Conservation (phyloP, 2,113 vertebrate species). For the Apaloderma vittatum region DNA sequence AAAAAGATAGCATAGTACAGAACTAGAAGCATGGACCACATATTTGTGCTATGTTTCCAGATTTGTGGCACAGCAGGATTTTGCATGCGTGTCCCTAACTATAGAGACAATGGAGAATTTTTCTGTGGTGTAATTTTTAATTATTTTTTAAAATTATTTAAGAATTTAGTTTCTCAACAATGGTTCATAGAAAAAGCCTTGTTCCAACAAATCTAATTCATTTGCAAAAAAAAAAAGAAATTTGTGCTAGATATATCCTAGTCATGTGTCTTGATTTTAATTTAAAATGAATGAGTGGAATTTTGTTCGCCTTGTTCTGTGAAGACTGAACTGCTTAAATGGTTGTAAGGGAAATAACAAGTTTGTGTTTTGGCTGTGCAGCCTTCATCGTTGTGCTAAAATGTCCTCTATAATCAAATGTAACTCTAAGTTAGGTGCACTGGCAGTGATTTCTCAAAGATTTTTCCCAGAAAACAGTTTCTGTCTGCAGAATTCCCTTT, state of each 20-base stretch:
- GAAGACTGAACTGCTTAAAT: not conserved
- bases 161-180: not conserved
- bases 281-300: not conserved
- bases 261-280: not conserved
- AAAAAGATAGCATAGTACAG: not conserved
- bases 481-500: not conserved
- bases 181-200: accelerated
- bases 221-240: not conserved
- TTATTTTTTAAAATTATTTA: too few species aligned
- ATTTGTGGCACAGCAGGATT: not conserved
- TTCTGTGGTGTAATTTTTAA: not conserved
- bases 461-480: not conserved
- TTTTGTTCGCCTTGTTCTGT: not conserved
- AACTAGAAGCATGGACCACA: not conserved
- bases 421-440: not conserved
- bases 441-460: not conserved
- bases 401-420: not conserved
- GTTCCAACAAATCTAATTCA: not conserved
- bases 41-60: not conserved
- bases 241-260: not conserved
- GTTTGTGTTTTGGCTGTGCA: not conserved
- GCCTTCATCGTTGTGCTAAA: not conserved
- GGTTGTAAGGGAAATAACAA: not conserved
- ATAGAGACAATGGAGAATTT: not conserved
- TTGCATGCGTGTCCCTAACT: not conserved